These are phyloP conservation scores for Phaenicophaeus curvirostris DNA, from an alignment of 2,797 vertebrate species.

Conservation along the genomic window DNA sequence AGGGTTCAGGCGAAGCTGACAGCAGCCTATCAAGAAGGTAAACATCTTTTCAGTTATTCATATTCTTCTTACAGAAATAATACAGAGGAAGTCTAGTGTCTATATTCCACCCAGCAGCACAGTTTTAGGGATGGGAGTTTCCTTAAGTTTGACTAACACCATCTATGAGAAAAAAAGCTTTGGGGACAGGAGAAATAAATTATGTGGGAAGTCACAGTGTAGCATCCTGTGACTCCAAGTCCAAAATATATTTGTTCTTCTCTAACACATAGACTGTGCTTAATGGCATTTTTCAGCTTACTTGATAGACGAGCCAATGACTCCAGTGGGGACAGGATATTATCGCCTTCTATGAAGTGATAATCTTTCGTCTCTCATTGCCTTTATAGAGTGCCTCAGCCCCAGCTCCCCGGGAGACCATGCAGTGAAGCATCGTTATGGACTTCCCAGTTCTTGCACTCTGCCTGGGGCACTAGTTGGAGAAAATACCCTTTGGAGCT, in stretches of 20 bases:
- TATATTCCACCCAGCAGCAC: neutral
- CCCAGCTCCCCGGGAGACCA: rapidly evolving
- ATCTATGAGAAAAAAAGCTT: neutral
- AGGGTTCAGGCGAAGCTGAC: neutral
- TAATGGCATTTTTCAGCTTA: neutral
- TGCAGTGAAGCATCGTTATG: neutral
- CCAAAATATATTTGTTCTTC: neutral
- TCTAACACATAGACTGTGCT: neutral
- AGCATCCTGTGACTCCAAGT: neutral
- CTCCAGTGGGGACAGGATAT: neutral
- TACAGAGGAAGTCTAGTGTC: neutral
- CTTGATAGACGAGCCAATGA: neutral
- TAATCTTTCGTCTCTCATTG: neutral
- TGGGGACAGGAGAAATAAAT: neutral
- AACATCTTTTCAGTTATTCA: neutral
- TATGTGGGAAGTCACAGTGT: neutral
- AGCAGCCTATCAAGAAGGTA: neutral
- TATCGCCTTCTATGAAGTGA: neutral
- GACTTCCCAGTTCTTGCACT: neutral
- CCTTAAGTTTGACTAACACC: neutral
- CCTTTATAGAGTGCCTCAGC: neutral
- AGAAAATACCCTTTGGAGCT: neutral
- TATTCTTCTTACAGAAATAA: neutral
- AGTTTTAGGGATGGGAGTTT: neutral
- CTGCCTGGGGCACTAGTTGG: neutral